These are phyloP conservation scores for Garrulus glandarius DNA, from an alignment of 2,797 vertebrate genomes.

Conservation along the genomic window DNA sequence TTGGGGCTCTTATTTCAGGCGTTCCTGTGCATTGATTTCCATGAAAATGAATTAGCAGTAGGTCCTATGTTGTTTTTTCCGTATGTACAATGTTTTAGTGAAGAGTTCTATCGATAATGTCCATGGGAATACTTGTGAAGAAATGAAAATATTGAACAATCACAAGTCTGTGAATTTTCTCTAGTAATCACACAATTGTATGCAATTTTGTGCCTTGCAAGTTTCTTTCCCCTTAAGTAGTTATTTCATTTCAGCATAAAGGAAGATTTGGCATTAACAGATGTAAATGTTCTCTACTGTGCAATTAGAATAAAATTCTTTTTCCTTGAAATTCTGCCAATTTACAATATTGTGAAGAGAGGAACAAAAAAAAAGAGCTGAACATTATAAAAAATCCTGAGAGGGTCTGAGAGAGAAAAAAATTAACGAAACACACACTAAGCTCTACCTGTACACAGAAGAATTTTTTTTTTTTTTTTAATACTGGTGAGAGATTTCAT, in stretches of 20 bases:
- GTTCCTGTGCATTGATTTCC: not conserved
- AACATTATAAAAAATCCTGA: not conserved
- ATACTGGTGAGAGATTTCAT: not conserved
- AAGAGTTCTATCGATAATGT: not conserved
- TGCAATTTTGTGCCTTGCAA: not conserved
- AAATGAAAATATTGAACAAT: not conserved
- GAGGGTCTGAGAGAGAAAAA: not conserved
- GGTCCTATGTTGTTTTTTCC: not conserved
- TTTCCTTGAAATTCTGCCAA: constrained; percentile 7
- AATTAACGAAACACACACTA: not conserved
- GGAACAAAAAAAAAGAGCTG: not conserved
- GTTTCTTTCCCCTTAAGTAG: not conserved
- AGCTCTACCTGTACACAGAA: not conserved
- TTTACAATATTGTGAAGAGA: not conserved
- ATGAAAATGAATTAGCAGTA: not conserved
- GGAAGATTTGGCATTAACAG: not conserved
- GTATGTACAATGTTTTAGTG: not conserved
- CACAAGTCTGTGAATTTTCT: not conserved
- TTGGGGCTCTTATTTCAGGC: not conserved
- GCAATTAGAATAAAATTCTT: not conserved
- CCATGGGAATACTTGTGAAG: not conserved
- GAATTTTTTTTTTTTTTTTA: not conserved
- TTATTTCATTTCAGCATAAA: not conserved
- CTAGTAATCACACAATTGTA: not conserved
- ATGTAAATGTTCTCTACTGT: not conserved